Evolutionary conservation across 2,113 vertebrate species (phyloP).

Genomic region (Myotis brandtii): DNA sequence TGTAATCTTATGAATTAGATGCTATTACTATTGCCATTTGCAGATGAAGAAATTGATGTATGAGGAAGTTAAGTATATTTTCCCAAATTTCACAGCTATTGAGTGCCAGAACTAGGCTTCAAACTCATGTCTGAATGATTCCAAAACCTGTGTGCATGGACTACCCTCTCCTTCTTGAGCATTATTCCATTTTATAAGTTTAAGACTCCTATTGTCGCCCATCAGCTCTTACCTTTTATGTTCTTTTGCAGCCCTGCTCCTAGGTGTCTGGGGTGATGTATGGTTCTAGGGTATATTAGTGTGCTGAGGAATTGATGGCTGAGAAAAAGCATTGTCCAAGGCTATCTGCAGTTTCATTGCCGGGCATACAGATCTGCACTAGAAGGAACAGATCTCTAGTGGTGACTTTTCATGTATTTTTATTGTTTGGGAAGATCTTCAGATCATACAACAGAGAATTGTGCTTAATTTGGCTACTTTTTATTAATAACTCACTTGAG

Average conservation of each 20-base stretch:
- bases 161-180: not conserved
- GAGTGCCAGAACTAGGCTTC: not conserved
- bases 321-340: not conserved
- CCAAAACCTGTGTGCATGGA: not conserved
- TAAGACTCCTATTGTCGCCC: not conserved
- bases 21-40: not conserved
- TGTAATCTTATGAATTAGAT: not conserved
- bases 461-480: conserved; percentile 1
- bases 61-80: not conserved
- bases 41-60: not conserved
- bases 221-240: not conserved
- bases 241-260: not conserved
- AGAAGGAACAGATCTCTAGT: not conserved
- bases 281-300: not conserved
- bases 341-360: not conserved
- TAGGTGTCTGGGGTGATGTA: not conserved
- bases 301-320: not conserved
- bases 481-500: not conserved
- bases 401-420: not conserved
- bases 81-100: not conserved
- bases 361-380: not conserved
- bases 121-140: not conserved
- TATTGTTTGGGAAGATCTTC: conserved; percentile 16
- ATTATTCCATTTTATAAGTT: not conserved
- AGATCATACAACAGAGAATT: not conserved